These are phyloP conservation scores for Pollimyrus isidori DNA, from an alignment of 2,113 vertebrate genomes.

Conservation along the genomic window DNA sequence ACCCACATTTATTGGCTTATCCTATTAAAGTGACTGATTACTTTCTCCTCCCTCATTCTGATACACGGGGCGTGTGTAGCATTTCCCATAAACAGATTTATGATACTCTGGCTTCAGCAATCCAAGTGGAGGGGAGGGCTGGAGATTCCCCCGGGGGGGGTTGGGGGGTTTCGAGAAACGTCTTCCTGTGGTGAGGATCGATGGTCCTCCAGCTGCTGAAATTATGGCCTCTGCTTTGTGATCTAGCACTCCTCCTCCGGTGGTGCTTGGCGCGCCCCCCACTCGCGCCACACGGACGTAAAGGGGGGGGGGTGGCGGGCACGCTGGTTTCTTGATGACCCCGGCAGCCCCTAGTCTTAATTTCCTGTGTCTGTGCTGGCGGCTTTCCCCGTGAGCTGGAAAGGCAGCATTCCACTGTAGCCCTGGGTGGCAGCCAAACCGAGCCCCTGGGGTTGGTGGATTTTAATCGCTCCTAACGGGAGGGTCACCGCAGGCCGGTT, in stretches of 20 bases:
- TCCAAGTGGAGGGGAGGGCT: neutral
- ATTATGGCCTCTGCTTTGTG: neutral
- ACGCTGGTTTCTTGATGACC: neutral
- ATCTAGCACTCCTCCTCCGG: neutral
- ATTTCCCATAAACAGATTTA: neutral
- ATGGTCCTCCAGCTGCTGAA: neutral
- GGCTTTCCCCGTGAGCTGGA: conserved; percentile 34
- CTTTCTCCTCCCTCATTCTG: neutral
- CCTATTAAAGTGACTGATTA: neutral
- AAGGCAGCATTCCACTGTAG: conserved; percentile 54
- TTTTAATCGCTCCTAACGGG: conserved; percentile 53
- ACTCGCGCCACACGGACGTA: neutral
- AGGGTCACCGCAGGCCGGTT: conserved; percentile 49
- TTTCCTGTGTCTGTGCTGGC: conserved; percentile 20
- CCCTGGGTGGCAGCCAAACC: conserved; percentile 44
- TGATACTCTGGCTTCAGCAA: neutral
- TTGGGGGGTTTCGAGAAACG: neutral
- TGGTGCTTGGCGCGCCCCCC: neutral
- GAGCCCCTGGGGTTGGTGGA: conserved; percentile 35
- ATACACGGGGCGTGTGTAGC: neutral
- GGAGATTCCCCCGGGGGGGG: neutral
- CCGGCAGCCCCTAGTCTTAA: conserved; percentile 24
- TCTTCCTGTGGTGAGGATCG: neutral
- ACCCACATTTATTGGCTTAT: neutral
- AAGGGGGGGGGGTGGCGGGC: neutral